A percentile compares a stretch with the other conserved stretches of the same genome.
phyloP scores from a whole-genome alignment of 2,797 vertebrate genomes.

The Gephyroberyx darwinii region DNA sequence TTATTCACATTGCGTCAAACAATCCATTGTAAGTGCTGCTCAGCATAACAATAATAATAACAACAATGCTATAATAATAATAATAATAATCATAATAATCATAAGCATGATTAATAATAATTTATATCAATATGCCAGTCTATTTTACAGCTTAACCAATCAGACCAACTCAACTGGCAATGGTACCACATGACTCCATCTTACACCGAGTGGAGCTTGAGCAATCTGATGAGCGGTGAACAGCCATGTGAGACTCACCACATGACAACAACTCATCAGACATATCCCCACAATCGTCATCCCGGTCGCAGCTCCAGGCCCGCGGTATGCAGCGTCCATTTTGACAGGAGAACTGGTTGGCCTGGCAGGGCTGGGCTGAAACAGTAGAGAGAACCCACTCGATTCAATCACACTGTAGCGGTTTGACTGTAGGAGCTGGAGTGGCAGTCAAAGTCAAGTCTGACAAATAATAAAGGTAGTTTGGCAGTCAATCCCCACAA shows the following conservation, averaged over 20 bases:
- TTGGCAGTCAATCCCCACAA: too few species aligned
- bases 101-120: too few species aligned
- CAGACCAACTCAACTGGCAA: conserved; percentile 4
- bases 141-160: conserved; percentile 24
- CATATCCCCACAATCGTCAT: conserved; percentile 94
- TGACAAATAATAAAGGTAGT: too few species aligned
- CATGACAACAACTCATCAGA: conserved; percentile 91
- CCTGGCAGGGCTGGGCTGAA: conserved; percentile 91
- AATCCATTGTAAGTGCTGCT: too few species aligned
- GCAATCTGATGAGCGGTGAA: conserved; percentile 10
- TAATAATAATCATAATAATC: too few species aligned
- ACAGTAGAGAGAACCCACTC: conserved; percentile 36
- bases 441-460: too few species aligned
- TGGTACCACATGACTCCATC: too few species aligned
- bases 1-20: too few species aligned
- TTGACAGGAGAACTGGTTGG: conserved; percentile 91
- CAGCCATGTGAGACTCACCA: conserved; percentile 79
- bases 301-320: conserved; percentile 93
- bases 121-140: neutral
- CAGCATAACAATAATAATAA: too few species aligned
- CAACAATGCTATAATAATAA: too few species aligned
- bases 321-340: conserved; percentile 93
- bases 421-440: too few species aligned
- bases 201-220: neutral
- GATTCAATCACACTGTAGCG: conserved; percentile 56